Conservation (phyloP, 1,140 invertebrate species). For the Bemisia tabaci region DNA sequence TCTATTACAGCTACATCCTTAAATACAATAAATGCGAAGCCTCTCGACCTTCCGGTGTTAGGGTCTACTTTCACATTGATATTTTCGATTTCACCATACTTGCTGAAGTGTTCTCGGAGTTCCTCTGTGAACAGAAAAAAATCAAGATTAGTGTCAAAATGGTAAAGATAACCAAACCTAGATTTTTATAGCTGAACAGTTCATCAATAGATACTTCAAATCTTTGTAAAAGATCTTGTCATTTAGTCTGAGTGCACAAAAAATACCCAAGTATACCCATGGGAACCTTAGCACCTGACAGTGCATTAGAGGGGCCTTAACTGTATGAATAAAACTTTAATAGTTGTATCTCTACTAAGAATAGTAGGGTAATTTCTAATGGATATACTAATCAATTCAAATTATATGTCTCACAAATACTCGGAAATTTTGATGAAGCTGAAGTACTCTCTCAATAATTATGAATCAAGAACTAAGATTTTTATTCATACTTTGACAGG, state of each 20-base stretch:
- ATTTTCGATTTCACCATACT: slow-evolving; percentile 82
- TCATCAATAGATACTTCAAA: background rate
- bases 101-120: slow-evolving; percentile 75
- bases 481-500: too few species aligned
- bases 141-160: slow-evolving; percentile 12
- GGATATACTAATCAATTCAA: too few species aligned
- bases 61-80: slow-evolving; percentile 90
- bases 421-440: too few species aligned
- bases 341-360: too few species aligned
- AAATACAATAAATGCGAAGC: slow-evolving; percentile 93
- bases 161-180: background rate
- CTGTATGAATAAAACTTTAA: too few species aligned
- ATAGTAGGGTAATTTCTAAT: too few species aligned
- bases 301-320: too few species aligned
- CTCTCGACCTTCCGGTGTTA: slow-evolving; percentile 73
- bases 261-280: too few species aligned
- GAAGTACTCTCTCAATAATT: too few species aligned
- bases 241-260: background rate
- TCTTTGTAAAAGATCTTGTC: background rate
- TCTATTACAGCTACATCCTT: slow-evolving; percentile 74
- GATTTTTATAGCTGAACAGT: background rate
- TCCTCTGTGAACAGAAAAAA: slow-evolving; percentile 58
- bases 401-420: too few species aligned
- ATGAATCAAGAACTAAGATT: too few species aligned
- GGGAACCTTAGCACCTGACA: too few species aligned